Evolutionary conservation across 37 sponge, comb jelly and placozoan genomes (phyloP).

Genomic region (Aplysina aerophoba): DNA sequence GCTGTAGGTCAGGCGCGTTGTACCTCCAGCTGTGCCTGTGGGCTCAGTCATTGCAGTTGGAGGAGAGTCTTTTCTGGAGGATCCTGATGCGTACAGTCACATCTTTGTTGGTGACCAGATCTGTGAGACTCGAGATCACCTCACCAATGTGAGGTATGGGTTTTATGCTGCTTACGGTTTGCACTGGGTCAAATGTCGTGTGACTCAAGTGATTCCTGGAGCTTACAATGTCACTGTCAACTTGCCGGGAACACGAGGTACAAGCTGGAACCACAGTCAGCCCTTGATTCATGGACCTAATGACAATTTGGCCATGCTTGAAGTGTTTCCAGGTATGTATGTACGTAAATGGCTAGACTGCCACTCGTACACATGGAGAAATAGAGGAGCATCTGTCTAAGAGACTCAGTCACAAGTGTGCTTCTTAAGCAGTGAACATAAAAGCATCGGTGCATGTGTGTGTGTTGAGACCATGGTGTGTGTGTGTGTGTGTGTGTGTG

Average conservation of each 20-base stretch:
- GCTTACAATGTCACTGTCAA: slow-evolving; percentile 50
- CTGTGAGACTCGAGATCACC: slow-evolving; percentile 39
- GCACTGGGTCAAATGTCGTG: slow-evolving; percentile 32
- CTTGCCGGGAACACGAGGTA: background rate
- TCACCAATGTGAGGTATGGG: slow-evolving; percentile 43
- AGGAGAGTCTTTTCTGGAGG: slow-evolving; percentile 15
- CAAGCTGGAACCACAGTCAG: slow-evolving; percentile 59
- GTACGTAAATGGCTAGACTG: background rate
- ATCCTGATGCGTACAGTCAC: slow-evolving; percentile 8
- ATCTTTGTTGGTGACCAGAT: slow-evolving; percentile 55
- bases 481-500: too few relatives aligned
- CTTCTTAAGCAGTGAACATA: too few relatives aligned
- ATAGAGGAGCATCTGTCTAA: too few relatives aligned
- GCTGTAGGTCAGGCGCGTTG: slow-evolving; percentile 26
- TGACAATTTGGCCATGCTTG: slow-evolving; percentile 57
- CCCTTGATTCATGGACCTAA: slow-evolving; percentile 50
- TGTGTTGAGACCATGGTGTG: too few relatives aligned
- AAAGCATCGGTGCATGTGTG: too few relatives aligned
- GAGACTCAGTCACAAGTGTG: too few relatives aligned
- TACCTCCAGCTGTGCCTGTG: slow-evolving; percentile 48
- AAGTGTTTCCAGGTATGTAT: slow-evolving; percentile 62
- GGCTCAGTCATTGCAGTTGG: slow-evolving; percentile 49
- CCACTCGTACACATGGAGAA: too few relatives aligned
- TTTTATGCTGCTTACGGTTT: slow-evolving; percentile 6
- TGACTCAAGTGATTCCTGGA: slow-evolving; percentile 35